These are phyloP conservation scores for Dasysyrphus tricinctus DNA, from an alignment of 2,888 invertebrate genomes.

Conservation along the genomic window DNA sequence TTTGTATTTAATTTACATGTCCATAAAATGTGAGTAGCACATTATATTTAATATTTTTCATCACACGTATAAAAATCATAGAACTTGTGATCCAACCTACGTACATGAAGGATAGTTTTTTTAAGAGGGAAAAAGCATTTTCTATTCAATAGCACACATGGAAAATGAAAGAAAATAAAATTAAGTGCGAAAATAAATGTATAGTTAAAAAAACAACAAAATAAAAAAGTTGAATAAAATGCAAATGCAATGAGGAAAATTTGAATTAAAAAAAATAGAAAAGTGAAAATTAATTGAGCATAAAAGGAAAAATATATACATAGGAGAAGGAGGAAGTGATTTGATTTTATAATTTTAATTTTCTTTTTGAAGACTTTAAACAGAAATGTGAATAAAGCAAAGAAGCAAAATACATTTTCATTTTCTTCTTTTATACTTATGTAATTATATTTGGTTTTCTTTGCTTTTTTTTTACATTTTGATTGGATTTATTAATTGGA, in stretches of 20 bases:
- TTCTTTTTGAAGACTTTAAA: conserved; percentile 6
- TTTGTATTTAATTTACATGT: too few species aligned
- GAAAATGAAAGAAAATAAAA: conserved; percentile 23
- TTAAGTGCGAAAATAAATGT: conserved; percentile 47
- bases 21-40: background rate
- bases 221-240: conserved; percentile 28
- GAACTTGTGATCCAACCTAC: conserved; percentile 62
- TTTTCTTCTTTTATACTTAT: conserved; percentile 20
- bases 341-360: conserved; percentile 9
- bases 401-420: conserved; percentile 52
- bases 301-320: conserved; percentile 12
- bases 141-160: conserved; percentile 65
- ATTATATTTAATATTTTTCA: background rate
- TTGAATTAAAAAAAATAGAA: background rate
- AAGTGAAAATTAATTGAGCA: conserved; percentile 51
- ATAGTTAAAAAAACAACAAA: conserved; percentile 1
- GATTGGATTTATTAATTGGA: conserved; percentile 57
- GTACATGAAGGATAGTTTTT: conserved; percentile 63
- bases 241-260: conserved; percentile 40
- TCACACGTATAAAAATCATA: conserved; percentile 57
- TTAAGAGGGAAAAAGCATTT: conserved; percentile 74
- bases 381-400: conserved; percentile 27
- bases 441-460: conserved; percentile 4
- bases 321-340: background rate
- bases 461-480: conserved; percentile 31